Base-by-base conservation (phyloP, 2,797 vertebrate genomes). In the Dermochelys coriacea region DNA sequence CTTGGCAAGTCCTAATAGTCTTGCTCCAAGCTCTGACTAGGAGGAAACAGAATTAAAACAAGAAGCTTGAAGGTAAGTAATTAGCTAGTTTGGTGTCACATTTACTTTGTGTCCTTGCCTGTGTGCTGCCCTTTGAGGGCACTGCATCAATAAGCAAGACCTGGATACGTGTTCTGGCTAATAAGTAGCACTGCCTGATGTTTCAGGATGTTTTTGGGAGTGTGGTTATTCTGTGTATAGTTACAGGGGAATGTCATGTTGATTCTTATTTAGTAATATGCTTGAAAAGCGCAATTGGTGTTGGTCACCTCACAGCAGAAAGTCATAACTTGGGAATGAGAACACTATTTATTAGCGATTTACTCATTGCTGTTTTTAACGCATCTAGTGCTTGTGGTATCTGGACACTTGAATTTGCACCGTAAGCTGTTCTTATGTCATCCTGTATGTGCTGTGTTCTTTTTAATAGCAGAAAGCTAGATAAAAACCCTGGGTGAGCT, bases 31-130 rank as follows among this genome's bases (percentile, higher is more conserved):
- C 94, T 90, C 96, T 96, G 97, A 94, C 93, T 89, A 93, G 86
- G 93, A 86, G 96, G 96, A 95, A 97, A 83, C 83, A 94, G 85
- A 93, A 92, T 95, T 96, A 94, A 97, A 97, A 54, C 5, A 49
- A 96, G 95, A 54, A 80, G 12, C 92, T 85, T 93, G 91, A 84
- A 96, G 95, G 97, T 98, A 97, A 97, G 98, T 95, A n/a, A 94
- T 74, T 80, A 92, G 78, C 90, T 59, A 61, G 75, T 93, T 91
- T 19, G 88, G 52, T 51, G 84, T 92, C 21, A 19, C 64, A 88
- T 91, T 68, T 90, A 4, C 68, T 77, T 94, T 8, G 37, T 0
- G 1, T 95, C 94, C 86, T 84, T 84, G 82, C 47, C 86, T 81
- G 41, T 45, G 79, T 10, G 19, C 74, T 91, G 93, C 79, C 51